Evolutionary conservation across 2,797 vertebrate species (phyloP).

Genomic region (Dendrocincla tyrannina): DNA sequence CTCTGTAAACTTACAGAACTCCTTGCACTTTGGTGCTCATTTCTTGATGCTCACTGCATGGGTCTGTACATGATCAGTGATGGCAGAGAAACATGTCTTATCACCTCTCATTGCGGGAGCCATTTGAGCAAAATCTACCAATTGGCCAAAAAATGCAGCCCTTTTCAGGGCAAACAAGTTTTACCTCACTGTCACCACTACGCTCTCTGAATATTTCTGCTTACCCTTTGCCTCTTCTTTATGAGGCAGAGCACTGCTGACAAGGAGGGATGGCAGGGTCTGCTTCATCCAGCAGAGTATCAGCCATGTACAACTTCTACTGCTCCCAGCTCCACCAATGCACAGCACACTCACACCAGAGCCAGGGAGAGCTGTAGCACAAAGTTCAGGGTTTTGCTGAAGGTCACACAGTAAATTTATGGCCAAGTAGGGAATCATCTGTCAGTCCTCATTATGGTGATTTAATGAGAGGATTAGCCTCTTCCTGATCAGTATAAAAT

Average conservation of each 20-base stretch:
- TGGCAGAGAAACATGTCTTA: background rate
- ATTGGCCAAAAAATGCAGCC: background rate
- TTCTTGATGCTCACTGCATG: background rate
- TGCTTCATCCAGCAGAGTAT: background rate
- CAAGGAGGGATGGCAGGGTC: background rate
- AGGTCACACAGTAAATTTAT: background rate
- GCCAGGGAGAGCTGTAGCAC: background rate
- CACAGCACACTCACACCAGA: background rate
- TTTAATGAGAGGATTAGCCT: conserved; percentile 26
- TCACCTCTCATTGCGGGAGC: background rate
- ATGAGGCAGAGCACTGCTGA: background rate
- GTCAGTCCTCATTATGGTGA: background rate
- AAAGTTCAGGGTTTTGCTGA: conserved; percentile 16
- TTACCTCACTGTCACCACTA: background rate
- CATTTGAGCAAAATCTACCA: background rate
- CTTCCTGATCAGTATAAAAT: background rate
- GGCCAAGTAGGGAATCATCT: background rate
- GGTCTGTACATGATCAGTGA: background rate
- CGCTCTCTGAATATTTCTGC: background rate
- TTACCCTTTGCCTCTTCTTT: background rate
- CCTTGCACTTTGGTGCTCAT: background rate
- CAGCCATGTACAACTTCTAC: accelerated
- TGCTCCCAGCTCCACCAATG: background rate
- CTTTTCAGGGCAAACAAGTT: background rate
- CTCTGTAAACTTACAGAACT: background rate